Conservation (phyloP, 2,797 vertebrate genomes). For the Alcedo quadribrachys region DNA sequence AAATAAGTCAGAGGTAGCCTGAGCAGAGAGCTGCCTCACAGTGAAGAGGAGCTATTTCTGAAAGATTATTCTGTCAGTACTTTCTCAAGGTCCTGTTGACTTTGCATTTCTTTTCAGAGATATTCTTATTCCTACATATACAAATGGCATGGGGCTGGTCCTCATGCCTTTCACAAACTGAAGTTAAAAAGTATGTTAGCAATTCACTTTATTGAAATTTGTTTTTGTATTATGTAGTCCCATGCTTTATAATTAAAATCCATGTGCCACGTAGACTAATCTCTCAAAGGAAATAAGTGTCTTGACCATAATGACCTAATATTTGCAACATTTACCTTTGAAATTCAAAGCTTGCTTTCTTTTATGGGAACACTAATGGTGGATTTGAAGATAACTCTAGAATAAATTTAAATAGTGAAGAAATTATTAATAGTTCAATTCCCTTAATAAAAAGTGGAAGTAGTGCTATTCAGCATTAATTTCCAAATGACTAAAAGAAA, state of each 20-base stretch:
- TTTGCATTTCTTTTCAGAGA: background rate
- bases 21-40: background rate
- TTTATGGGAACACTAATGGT: background rate
- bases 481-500: constrained; percentile 29
- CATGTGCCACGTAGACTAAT: background rate
- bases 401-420: constrained; percentile 1
- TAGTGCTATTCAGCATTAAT: background rate
- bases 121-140: background rate
- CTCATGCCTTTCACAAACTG: background rate
- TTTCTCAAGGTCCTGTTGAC: constrained; percentile 21
- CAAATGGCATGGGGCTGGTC: background rate
- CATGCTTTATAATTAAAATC: background rate
- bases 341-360: background rate
- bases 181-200: background rate
- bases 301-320: background rate
- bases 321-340: background rate
- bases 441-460: background rate
- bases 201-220: background rate
- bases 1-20: background rate
- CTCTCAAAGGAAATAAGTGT: background rate
- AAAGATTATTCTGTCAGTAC: background rate
- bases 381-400: background rate
- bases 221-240: background rate
- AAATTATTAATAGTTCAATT: constrained; percentile 30
- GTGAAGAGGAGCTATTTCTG: constrained; percentile 9